A percentile compares a stretch with the other conserved stretches of the same genome.
Evolutionary conservation across 2,888 invertebrate genomes (phyloP).

Genomic region (Trilocha varians): DNA sequence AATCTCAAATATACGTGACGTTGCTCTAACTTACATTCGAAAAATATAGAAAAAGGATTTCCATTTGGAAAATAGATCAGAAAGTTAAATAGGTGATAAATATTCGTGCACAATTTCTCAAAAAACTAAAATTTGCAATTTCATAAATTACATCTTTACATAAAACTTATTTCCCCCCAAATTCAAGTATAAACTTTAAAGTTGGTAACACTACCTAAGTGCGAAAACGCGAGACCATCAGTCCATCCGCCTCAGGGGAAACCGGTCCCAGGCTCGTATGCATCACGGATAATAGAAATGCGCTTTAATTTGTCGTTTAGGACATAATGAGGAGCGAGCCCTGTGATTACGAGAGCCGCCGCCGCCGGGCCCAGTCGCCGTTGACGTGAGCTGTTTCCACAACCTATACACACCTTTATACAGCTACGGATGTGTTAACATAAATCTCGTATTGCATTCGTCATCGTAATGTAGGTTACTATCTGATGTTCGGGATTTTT

Average conservation of each 20-base stretch:
- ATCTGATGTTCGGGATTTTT: too few relatives aligned
- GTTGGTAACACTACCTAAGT: conserved; percentile 31
- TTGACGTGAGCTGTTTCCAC: conserved; percentile 66
- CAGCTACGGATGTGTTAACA: conserved; percentile 37
- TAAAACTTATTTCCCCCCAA: too few relatives aligned
- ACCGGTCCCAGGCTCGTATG: conserved; percentile 38
- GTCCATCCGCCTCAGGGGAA: conserved; percentile 26
- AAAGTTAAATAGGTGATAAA: too few relatives aligned
- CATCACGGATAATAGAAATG: conserved; percentile 70
- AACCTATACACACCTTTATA: conserved; percentile 29
- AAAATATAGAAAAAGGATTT: too few relatives aligned
- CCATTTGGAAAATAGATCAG: too few relatives aligned
- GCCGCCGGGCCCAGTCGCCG: conserved; percentile 67
- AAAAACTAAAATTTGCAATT: too few relatives aligned
- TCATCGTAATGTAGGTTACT: too few relatives aligned
- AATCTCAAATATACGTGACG: too few relatives aligned
- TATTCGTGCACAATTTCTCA: too few relatives aligned
- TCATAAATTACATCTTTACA: too few relatives aligned
- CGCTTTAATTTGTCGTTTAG: conserved; percentile 74
- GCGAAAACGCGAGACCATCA: conserved; percentile 31
- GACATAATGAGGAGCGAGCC: conserved; percentile 67
- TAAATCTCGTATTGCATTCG: conserved; percentile 10
- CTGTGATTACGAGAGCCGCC: conserved; percentile 74
- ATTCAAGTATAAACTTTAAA: too few relatives aligned
- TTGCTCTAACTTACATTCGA: too few relatives aligned